Evolutionary conservation across 2,888 invertebrate genomes (phyloP).

Genomic region (Napeogenes sylphis): DNA sequence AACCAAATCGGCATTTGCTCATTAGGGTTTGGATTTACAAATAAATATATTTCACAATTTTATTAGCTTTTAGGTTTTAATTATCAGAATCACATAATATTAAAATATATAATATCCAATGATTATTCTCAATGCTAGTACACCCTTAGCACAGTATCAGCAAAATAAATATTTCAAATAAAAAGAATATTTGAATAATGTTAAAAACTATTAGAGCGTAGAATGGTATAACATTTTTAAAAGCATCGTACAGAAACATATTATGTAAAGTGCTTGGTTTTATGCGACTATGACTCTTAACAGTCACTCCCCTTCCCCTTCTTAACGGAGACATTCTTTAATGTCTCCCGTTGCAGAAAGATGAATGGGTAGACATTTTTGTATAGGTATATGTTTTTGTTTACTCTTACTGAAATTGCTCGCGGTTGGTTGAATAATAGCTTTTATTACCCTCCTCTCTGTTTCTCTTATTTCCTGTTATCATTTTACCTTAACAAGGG

Average conservation of each 20-base stretch:
- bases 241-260: slow-evolving; percentile 13
- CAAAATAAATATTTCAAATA: slow-evolving; percentile 60
- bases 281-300: slow-evolving; percentile 60
- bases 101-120: not conserved
- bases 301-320: slow-evolving; percentile 61
- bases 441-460: slow-evolving; percentile 59
- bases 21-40: slow-evolving; percentile 58
- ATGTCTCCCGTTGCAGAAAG: slow-evolving; percentile 72
- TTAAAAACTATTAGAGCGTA: slow-evolving; percentile 33
- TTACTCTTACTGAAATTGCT: slow-evolving; percentile 61
- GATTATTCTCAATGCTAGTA: slow-evolving; percentile 23
- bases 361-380: slow-evolving; percentile 75
- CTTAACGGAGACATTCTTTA: slow-evolving; percentile 74
- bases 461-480: slow-evolving; percentile 63
- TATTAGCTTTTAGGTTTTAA: slow-evolving; percentile 41
- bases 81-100: not conserved
- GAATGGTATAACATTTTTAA: slow-evolving; percentile 34
- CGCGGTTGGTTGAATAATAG: slow-evolving; percentile 70
- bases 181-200: slow-evolving; percentile 43
- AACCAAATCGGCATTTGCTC: slow-evolving; percentile 60
- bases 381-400: slow-evolving; percentile 72
- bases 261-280: slow-evolving; percentile 27
- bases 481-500: slow-evolving; percentile 46
- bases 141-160: slow-evolving; percentile 43
- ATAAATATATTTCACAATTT: slow-evolving; percentile 46